phyloP scores from a whole-genome alignment of 2,113 vertebrate genomes.

The Cryptotis parvus region DNA sequence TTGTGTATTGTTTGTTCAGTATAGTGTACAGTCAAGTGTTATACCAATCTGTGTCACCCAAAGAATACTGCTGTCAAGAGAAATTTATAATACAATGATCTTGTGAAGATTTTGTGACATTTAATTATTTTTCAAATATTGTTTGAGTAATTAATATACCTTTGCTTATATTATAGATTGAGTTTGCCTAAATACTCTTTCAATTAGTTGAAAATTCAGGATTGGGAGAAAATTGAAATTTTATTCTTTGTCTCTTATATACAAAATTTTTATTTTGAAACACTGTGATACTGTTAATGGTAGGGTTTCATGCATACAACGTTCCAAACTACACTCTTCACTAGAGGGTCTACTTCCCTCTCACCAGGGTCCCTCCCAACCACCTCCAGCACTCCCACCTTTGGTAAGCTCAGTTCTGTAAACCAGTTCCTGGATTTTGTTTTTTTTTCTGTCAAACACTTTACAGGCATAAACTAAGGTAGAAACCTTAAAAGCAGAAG shows the following conservation, averaged over 20 bases:
- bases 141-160: not conserved
- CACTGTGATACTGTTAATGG: too few species aligned
- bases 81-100: not conserved
- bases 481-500: not conserved
- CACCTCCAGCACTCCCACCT: too few species aligned
- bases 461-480: not conserved
- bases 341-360: too few species aligned
- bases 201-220: not conserved
- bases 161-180: not conserved
- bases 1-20: too few species aligned
- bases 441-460: not conserved
- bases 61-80: not conserved
- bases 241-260: not conserved
- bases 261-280: not conserved
- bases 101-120: conserved; percentile 7
- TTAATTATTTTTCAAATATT: conserved; percentile 40
- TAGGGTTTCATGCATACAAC: too few species aligned
- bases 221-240: not conserved
- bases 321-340: too few species aligned
- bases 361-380: too few species aligned
- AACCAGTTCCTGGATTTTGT: not conserved
- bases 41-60: not conserved
- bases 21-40: not conserved
- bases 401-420: too few species aligned
- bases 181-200: not conserved